Evolutionary conservation across 2,888 invertebrate genomes (phyloP), one percentile per base, ranked within the genome.

Genomic region (Lithophane socia): DNA sequence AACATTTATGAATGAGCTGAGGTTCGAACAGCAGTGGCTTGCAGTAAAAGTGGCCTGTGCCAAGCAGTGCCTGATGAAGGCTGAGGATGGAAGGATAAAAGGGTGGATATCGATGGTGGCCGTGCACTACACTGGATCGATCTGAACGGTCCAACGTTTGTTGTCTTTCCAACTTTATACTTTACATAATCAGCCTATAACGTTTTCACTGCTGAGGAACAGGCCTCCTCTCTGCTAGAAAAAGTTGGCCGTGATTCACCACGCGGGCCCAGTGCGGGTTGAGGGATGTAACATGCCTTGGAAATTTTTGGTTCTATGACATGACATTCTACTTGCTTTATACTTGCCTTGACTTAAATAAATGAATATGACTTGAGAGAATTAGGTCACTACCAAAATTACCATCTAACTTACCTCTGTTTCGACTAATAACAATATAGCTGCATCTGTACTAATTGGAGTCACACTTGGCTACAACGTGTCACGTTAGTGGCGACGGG

Each of bases 361-460:
- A n/a, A n/a, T n/a, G n/a, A n/a, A n/a, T n/a, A n/a, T 52, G 3
- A 52, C 16, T 21, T 24, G 8, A 24, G 24, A 24, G 37, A 75
- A 82, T 65, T 24, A 58, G n/a, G 13, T 52, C 49, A 60, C 18
- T n/a, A 21, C 37, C 10, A 60, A 52, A 52, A 60, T 13, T n/a
- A 54, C 18, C 16, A 16, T 64, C 42, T 60, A 47, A 82, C 8
- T 54, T 54, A 54, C 60, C 54, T 69, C 18, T 44, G 54, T 54
- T 61, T 60, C 18, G 47, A 74, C 67, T 71, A 52, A 80, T 72
- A 77, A 72, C 73, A 82, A 68, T 76, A 73, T 82, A 68, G 54
- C 66, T 85, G 73, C 83, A 82, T 74, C 56, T 58, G 83, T 75
- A 58, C 74, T 86, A 83, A 83, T 83, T 86, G 74, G 68, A 73